Evolutionary conservation across 2,888 invertebrate species (phyloP).

Genomic region (Lordiphosa andalusiaca): DNA sequence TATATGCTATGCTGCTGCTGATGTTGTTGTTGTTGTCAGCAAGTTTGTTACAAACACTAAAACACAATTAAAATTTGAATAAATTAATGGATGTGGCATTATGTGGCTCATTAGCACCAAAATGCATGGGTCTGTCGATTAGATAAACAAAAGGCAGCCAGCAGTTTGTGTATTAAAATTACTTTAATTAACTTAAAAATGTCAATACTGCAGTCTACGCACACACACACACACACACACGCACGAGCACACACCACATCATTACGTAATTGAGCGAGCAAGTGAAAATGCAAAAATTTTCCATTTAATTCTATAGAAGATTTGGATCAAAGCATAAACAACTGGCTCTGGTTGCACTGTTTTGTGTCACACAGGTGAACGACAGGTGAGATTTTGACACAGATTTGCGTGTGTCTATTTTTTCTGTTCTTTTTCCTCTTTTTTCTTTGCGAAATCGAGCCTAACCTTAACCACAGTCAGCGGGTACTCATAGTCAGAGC

Average conservation of each 20-base stretch:
- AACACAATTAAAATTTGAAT: constrained; percentile 58
- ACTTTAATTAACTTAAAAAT: constrained; percentile 64
- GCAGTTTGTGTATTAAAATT: constrained; percentile 24
- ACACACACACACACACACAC: constrained; percentile 17
- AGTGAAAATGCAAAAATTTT: constrained; percentile 42
- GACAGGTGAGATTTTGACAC: constrained; percentile 11
- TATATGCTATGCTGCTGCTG: constrained; percentile 1
- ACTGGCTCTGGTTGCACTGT: neutral
- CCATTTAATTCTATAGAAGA: constrained; percentile 31
- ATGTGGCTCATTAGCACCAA: constrained; percentile 63
- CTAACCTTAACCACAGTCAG: constrained; percentile 88
- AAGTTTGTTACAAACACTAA: constrained; percentile 18
- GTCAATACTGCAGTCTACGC: constrained; percentile 28
- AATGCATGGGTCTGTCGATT: constrained; percentile 44
- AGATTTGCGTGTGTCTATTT: neutral
- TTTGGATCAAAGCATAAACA: constrained; percentile 34
- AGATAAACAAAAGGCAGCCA: constrained; percentile 41
- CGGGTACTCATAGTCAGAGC: constrained; percentile 87
- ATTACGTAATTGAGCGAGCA: constrained; percentile 29
- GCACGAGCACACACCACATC: constrained; percentile 13
- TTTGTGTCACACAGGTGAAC: constrained; percentile 15
- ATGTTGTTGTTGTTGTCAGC: constrained; percentile 25
- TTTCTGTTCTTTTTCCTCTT: too few species aligned
- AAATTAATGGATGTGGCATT: constrained; percentile 55
- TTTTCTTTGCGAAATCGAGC: constrained; percentile 20